Conservation (phyloP, 2,113 vertebrate species). For the Epinephelus lanceolatus region DNA sequence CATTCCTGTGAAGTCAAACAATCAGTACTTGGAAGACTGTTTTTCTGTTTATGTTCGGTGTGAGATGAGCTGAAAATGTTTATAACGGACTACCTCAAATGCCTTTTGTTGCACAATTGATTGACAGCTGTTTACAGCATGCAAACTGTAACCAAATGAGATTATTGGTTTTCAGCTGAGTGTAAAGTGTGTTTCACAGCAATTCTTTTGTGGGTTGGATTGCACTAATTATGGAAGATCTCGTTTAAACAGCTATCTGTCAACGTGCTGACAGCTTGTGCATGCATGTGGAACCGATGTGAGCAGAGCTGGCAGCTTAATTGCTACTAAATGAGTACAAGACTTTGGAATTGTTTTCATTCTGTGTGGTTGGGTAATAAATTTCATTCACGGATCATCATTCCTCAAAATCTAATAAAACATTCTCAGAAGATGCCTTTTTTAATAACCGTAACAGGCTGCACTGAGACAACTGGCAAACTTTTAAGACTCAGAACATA, state of each 20-base stretch:
- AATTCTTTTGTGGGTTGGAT: constrained; percentile 38
- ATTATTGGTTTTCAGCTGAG: constrained; percentile 50
- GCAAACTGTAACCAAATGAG: constrained; percentile 57
- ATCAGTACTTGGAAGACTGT: background rate
- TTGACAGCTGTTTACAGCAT: constrained; percentile 60
- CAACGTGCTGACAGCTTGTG: constrained; percentile 42
- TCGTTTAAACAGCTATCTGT: constrained; percentile 67
- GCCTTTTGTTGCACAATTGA: constrained; percentile 47
- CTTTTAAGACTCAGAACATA: constrained; percentile 31
- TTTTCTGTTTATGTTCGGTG: constrained; percentile 46
- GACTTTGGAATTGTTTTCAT: constrained; percentile 46
- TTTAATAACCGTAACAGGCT: constrained; percentile 41
- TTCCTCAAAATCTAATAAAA: constrained; percentile 50
- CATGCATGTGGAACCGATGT: constrained; percentile 21
- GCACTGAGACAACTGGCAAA: constrained; percentile 14
- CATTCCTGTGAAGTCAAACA: constrained; percentile 40
- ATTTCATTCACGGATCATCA: constrained; percentile 49
- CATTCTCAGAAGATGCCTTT: constrained; percentile 42
- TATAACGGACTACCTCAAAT: constrained; percentile 41
- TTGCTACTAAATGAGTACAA: constrained; percentile 52
- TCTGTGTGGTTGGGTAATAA: constrained; percentile 39
- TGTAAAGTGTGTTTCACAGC: constrained; percentile 54
- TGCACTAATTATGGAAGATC: constrained; percentile 59
- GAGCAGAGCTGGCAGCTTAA: constrained; percentile 56
- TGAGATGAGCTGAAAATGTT: constrained; percentile 65